A percentile compares a stretch with the other conserved stretches of the same genome.
phyloP scores from a whole-genome alignment of 2,888 invertebrate genomes.

The Melieria crassipennis region DNA sequence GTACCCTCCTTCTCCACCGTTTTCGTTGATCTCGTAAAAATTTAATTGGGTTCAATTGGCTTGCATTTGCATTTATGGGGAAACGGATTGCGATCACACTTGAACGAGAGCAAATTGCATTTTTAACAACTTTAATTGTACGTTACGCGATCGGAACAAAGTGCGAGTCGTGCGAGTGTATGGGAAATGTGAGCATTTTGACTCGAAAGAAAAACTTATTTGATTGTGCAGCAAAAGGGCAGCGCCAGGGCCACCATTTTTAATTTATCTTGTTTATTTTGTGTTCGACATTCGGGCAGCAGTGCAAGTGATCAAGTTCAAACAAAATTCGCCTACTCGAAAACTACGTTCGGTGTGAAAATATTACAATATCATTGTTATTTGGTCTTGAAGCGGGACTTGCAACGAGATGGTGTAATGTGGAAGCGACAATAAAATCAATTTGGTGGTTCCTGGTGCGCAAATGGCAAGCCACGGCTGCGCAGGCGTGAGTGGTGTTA shows the following conservation, averaged over 20 bases:
- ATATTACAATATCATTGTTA: background rate
- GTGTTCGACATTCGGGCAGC: constrained; percentile 54
- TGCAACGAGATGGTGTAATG: background rate
- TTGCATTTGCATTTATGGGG: constrained; percentile 8
- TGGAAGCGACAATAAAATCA: too few relatives aligned
- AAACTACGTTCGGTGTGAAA: background rate
- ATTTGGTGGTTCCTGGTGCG: background rate
- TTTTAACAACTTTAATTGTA: background rate
- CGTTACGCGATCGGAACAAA: background rate
- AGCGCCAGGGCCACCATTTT: constrained; percentile 55
- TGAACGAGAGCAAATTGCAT: constrained; percentile 2
- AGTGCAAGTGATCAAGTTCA: too few relatives aligned
- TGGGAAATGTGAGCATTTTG: constrained; percentile 13
- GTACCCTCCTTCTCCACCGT: constrained; percentile 39
- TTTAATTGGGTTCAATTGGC: constrained; percentile 31
- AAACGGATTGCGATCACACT: constrained; percentile 3
- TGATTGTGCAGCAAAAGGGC: background rate
- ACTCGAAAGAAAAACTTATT: background rate
- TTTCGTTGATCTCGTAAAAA: constrained; percentile 42
- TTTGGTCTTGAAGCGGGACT: background rate
- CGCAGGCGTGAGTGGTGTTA: constrained; percentile 37
- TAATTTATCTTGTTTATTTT: constrained; percentile 61
- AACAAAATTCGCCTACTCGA: too few relatives aligned
- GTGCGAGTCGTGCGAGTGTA: background rate
- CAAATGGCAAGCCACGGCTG: constrained; percentile 28